Evolutionary conservation across 2,797 vertebrate genomes (phyloP).

Genomic region (Eurystomus glaucurus): DNA sequence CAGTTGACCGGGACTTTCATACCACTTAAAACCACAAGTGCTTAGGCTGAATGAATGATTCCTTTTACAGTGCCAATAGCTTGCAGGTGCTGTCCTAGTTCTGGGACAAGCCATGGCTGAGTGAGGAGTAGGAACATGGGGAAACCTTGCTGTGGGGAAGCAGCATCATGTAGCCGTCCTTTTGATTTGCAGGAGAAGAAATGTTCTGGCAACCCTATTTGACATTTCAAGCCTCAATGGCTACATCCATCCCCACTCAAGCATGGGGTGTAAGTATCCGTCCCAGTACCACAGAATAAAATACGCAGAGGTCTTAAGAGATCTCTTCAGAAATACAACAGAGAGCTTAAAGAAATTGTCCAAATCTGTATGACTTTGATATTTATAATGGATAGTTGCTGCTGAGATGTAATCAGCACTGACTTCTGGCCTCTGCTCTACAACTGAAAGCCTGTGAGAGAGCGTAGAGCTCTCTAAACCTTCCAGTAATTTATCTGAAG

Average conservation of each 20-base stretch:
- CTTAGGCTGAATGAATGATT: not conserved
- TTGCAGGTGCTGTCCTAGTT: not conserved
- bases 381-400: not conserved
- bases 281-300: not conserved
- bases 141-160: not conserved
- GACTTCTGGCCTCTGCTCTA: not conserved
- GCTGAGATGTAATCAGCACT: not conserved
- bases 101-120: not conserved
- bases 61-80: not conserved
- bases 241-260: not conserved
- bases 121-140: not conserved
- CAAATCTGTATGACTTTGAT: not conserved
- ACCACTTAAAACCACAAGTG: not conserved
- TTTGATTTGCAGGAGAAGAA: not conserved
- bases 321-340: not conserved
- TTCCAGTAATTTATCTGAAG: not conserved
- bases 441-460: not conserved
- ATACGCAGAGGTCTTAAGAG: not conserved
- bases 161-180: accelerated
- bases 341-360: not conserved
- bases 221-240: not conserved
- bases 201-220: not conserved
- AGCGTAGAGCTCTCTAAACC: not conserved
- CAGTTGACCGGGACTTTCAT: not conserved
- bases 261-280: not conserved